A percentile compares a stretch with the other conserved stretches of the same genome.
These are phyloP conservation scores for Hippocampus guttulatus DNA, from an alignment of 2,113 vertebrate species.

Conservation along the genomic window DNA sequence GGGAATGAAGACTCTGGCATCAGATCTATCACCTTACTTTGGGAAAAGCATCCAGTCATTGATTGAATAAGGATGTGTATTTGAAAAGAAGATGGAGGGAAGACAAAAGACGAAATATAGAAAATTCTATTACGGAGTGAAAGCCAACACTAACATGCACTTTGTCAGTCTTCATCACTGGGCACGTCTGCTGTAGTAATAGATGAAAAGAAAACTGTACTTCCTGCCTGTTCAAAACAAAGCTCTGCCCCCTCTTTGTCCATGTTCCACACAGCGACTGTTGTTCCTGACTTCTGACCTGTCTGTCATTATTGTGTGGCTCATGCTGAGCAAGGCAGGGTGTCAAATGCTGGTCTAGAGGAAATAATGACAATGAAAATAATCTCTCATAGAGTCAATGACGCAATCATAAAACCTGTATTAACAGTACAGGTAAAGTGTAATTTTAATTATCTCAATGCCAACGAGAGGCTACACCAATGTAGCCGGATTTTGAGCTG, in stretches of 20 bases:
- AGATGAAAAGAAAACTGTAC: neutral
- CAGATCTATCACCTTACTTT: neutral
- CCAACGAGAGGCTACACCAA: no score
- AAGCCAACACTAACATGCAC: neutral
- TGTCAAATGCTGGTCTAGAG: no score
- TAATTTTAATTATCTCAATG: no score
- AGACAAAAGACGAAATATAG: slow-evolving; percentile 1
- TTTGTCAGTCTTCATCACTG: neutral
- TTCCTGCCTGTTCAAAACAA: neutral
- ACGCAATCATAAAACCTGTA: no score
- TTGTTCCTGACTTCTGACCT: neutral
- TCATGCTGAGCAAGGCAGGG: neutral
- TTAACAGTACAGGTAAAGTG: no score
- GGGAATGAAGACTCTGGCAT: neutral
- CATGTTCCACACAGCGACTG: neutral
- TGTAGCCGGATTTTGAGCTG: no score
- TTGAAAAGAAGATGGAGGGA: neutral
- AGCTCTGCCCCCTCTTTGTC: neutral
- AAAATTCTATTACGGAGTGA: neutral
- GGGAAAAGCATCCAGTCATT: neutral
- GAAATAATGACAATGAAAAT: no score
- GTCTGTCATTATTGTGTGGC: neutral
- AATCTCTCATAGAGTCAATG: no score
- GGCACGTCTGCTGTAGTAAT: neutral
- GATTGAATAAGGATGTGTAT: slow-evolving; percentile 7